Base-by-base conservation (phyloP, 2,797 vertebrate genomes). In the Sorex maritimensis region DNA sequence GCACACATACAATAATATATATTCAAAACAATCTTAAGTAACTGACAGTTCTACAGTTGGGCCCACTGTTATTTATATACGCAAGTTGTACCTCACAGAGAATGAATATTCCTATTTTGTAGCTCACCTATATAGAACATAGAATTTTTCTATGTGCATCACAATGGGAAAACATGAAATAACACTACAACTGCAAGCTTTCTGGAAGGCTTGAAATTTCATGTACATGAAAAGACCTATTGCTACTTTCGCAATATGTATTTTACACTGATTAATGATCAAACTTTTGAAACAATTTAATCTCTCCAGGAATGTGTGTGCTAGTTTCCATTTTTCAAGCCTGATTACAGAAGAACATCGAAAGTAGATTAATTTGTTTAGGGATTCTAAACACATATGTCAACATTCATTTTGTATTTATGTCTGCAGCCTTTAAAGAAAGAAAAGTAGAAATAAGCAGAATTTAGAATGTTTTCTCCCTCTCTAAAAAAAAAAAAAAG, bases 301-400 rank as follows among this genome's bases (percentile, higher is more conserved):
- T 97, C 93, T 96, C 90, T 52, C 72, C 24, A 94, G 89, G 88
- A 91, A 97, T 95, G 55, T 0, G 23, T 96, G 91, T 88, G 95
- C 86, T 97, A 96, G 82, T 86, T 98, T 96, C 75, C 85, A 83
- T 98, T 97, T 97, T 97, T 97, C 97, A 97, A 96, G 93, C 67
- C 84, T 97, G 97, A 97, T 98, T 98, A 97, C 67, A 26, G 96
- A 96, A 97, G 63, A 96, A 97, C 91, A 95, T 97, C 91, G 96
- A 95, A 97, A 95, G 91, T 84, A 94, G 86, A 96, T 97, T 97
- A 96, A 97, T 97, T 91, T 97, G 92, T 92, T 97, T 95, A 97
- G 95, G 95, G 96, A 97, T 97, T 92, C 95, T 97, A 97, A 98
- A 95, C 96, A 98, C 98, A 97, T 95, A 97, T 95, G 96, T 96